Percentiles rank a stretch among this genome's conserved stretches.
phyloP scores from a whole-genome alignment of 1,140 invertebrate genomes.

The Philotrypesis tridentata region DNA sequence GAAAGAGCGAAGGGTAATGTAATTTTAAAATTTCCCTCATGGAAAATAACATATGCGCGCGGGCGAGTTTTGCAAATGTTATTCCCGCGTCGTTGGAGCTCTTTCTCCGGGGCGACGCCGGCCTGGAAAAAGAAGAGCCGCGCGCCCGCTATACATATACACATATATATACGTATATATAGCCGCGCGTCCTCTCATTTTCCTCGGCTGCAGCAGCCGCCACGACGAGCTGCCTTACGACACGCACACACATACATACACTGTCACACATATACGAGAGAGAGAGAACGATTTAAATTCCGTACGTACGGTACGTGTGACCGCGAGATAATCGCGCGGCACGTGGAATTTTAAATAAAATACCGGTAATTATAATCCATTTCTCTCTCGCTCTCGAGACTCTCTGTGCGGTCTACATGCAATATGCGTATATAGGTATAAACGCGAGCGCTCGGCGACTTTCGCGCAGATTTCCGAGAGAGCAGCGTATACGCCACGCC shows the following conservation, averaged over 20 bases:
- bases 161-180: too few relatives aligned
- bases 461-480: not conserved
- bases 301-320: constrained; percentile 47
- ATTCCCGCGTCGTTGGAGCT: constrained; percentile 40
- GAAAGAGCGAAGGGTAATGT: constrained; percentile 34
- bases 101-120: not conserved
- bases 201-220: constrained; percentile 50
- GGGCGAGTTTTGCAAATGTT: constrained; percentile 41
- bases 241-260: not conserved
- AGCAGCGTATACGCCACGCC: not conserved
- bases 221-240: constrained; percentile 53
- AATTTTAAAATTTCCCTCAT: constrained; percentile 42
- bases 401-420: too few relatives aligned
- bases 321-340: constrained; percentile 40
- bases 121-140: not conserved
- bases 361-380: constrained; percentile 48
- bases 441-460: not conserved
- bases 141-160: not conserved
- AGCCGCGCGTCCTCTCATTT: constrained; percentile 55
- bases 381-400: not conserved
- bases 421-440: not conserved
- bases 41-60: constrained; percentile 46
- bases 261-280: too few relatives aligned
- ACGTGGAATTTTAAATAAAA: constrained; percentile 53
- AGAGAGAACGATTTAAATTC: constrained; percentile 61